Evolutionary conservation across 2,797 vertebrate species (phyloP).

Genomic region (Chaetophractus vellerosus): DNA sequence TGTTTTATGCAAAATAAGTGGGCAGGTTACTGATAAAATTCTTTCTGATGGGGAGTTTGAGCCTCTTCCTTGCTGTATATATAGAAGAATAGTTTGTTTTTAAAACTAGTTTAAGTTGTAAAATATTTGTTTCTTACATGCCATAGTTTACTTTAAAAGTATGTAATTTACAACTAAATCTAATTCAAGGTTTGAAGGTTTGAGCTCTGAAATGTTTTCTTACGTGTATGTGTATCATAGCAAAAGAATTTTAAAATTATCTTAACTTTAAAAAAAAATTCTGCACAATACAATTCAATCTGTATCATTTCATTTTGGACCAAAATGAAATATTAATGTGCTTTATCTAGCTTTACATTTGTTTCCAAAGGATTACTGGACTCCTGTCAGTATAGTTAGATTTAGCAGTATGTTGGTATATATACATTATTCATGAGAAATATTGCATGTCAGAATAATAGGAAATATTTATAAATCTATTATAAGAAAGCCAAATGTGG

Average conservation of each 20-base stretch:
- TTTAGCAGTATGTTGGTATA: conserved; percentile 70
- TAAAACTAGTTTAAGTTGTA: conserved; percentile 55
- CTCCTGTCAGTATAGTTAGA: conserved; percentile 62
- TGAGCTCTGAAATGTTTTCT: conserved; percentile 61
- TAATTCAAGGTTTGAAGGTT: conserved; percentile 47
- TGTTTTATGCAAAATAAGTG: conserved; percentile 30
- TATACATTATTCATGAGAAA: conserved; percentile 80
- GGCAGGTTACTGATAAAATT: conserved; percentile 22
- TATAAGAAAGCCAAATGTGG: conserved; percentile 72
- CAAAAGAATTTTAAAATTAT: conserved; percentile 66
- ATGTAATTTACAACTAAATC: neutral
- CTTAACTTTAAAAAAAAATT: conserved; percentile 22
- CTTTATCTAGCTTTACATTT: conserved; percentile 75
- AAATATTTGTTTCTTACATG: conserved; percentile 11
- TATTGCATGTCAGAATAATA: conserved; percentile 70
- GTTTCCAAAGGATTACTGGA: conserved; percentile 75
- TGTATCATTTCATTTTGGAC: conserved; percentile 51
- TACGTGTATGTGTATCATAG: neutral
- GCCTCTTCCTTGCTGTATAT: neutral
- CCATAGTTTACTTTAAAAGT: neutral
- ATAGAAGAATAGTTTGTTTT: neutral
- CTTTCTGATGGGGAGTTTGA: conserved; percentile 27
- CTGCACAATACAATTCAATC: neutral
- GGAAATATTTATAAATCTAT: conserved; percentile 79
- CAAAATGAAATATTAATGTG: conserved; percentile 53